Conservation (phyloP, 2,797 vertebrate species). For the Lithobates pipiens region DNA sequence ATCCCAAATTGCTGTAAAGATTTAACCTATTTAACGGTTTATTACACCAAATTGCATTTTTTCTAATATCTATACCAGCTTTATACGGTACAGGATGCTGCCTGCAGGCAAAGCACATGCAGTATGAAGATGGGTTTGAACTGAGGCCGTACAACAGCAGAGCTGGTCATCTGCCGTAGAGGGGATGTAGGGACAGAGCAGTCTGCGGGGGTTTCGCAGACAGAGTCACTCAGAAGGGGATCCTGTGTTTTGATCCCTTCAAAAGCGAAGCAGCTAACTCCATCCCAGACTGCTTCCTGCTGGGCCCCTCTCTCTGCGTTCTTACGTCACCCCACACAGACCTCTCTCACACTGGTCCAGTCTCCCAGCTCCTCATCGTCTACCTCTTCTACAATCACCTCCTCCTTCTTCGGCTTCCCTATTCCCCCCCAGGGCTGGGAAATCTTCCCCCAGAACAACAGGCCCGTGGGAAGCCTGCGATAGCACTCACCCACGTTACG, state of each 20-base stretch:
- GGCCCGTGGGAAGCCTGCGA: conserved; percentile 53
- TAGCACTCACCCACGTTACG: conserved; percentile 54
- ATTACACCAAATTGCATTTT: no score
- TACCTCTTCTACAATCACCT: conserved; percentile 65
- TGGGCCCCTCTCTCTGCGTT: conserved; percentile 69
- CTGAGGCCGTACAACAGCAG: neutral
- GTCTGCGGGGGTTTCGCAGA: conserved; percentile 34
- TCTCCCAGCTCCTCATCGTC: conserved; percentile 56
- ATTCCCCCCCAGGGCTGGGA: conserved; percentile 35
- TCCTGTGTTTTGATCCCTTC: conserved; percentile 16
- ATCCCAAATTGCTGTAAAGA: no score
- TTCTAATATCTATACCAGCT: no score
- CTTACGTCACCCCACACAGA: conserved; percentile 67
- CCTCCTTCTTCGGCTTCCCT: conserved; percentile 67
- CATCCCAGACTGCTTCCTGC: conserved; percentile 40
- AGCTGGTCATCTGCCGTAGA: conserved; percentile 6
- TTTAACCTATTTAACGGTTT: no score
- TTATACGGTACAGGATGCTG: no score
- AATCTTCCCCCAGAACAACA: conserved; percentile 38
- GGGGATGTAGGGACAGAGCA: conserved; percentile 20
- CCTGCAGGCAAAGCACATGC: no score
- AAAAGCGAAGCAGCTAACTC: conserved; percentile 16
- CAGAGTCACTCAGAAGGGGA: neutral
- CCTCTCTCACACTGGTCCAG: conserved; percentile 60
- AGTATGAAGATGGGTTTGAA: neutral